Conservation (phyloP, 1,140 invertebrate genomes). For the Pararge aegeria region DNA sequence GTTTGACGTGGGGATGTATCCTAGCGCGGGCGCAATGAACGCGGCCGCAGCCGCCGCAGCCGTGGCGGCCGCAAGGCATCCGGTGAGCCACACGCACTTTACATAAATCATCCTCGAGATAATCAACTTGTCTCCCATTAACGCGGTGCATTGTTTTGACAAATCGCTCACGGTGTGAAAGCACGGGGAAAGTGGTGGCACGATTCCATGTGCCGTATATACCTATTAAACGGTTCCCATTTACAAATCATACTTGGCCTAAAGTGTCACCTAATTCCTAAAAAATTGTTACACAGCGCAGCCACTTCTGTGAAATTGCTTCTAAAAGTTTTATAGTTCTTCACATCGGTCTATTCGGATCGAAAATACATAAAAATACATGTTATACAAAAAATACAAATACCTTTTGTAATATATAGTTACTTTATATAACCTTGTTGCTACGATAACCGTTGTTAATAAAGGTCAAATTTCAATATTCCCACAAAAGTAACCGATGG, state of each 20-base stretch:
- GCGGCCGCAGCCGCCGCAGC: conserved; percentile 78
- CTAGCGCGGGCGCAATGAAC: conserved; percentile 79
- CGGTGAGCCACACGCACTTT: conserved; percentile 55
- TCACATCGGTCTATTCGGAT: background rate
- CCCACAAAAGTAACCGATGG: background rate
- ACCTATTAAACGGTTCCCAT: conserved; percentile 19
- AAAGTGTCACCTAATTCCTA: too few relatives aligned
- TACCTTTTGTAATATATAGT: too few relatives aligned
- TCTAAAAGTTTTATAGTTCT: conserved; percentile 44
- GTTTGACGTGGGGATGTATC: conserved; percentile 77
- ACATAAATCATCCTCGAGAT: conserved; percentile 33
- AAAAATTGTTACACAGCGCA: too few relatives aligned
- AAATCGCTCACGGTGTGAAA: conserved; percentile 30
- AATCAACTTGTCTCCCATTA: conserved; percentile 28
- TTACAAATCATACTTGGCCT: background rate
- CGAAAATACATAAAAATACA: background rate
- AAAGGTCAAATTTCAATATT: background rate
- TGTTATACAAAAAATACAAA: background rate
- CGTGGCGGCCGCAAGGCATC: conserved; percentile 79
- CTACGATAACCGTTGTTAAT: background rate
- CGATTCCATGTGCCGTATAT: too few relatives aligned
- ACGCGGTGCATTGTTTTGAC: conserved; percentile 29
- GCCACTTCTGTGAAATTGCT: conserved; percentile 68
- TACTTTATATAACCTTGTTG: background rate
- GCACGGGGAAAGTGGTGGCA: conserved; percentile 23